Base-by-base conservation (phyloP, 2,113 vertebrate species). In the Tyrannus savana region DNA sequence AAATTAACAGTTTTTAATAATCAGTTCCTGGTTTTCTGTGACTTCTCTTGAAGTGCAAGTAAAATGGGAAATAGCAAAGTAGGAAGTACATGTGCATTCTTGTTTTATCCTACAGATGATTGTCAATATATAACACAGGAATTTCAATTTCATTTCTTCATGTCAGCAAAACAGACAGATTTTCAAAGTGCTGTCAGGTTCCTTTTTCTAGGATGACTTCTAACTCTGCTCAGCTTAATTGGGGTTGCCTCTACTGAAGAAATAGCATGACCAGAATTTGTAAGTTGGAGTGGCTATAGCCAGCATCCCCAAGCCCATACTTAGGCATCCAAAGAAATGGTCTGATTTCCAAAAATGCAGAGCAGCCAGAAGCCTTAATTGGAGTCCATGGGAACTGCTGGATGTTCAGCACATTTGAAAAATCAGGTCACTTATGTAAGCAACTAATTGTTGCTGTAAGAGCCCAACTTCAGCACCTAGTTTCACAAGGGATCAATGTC, bases 371-470 rank as follows among this genome's bases (percentile, higher is more conserved):
- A 88, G 30, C 24, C 68, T 60, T 92, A 96, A 94, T 74, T 95
- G 85, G 76, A 93, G 88, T 90, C 82, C 88, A 92, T 90, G 84
- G 78, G 95, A 95, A 91, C 90, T 84, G 85, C 47, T 7, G 47
- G 63, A 85, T 90, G 41, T 85, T 92, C 75, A 90, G 75, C 2
- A 3, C 64, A 53, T 93, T 89, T 88, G 60, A 78, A 93, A 96
- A 97, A 95, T 88, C 92, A 90, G 95, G 85, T 96, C 93, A 90
- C 68, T 95, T 95, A 93, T n/a, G 60, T 90, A 97, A 95, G 78
- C 84, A 93, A 69, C 79, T 92, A 94, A 91, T 89, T 90, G 82
- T 93, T 89, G 33, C 2, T 6, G 27, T 74, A 90, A 91, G 55
- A 91, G 27, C 35, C 66, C 55, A 74, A n/a, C 82, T 94, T 83